These are phyloP conservation scores for Bellardia bayeri DNA, from an alignment of 2,888 invertebrate genomes.

Conservation along the genomic window DNA sequence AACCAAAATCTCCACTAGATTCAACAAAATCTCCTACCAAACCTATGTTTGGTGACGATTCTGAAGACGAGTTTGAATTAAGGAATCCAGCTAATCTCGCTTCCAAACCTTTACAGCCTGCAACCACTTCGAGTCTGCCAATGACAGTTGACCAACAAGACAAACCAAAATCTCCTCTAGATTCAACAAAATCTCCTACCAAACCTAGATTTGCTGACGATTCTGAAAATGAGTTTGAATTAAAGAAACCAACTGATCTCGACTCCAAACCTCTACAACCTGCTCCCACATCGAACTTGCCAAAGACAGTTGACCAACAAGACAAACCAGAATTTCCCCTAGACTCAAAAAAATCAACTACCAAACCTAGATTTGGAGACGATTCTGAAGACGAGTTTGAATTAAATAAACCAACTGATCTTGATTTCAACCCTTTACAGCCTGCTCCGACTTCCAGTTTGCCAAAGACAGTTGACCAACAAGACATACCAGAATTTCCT, in stretches of 20 bases:
- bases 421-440: background rate
- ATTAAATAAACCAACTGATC: background rate
- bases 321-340: background rate
- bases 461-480: background rate
- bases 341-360: conserved; percentile 35
- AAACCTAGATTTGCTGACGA: background rate
- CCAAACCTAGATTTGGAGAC: conserved; percentile 4
- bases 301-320: too few relatives aligned
- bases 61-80: background rate
- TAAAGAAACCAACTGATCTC: background rate
- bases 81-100: background rate
- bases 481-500: conserved; percentile 19
- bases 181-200: background rate
- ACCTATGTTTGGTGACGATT: background rate
- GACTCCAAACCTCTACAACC: conserved; percentile 1
- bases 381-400: background rate
- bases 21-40: background rate
- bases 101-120: background rate
- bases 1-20: conserved; percentile 14
- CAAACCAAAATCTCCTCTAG: too few relatives aligned
- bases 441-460: background rate
- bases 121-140: background rate
- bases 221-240: background rate
- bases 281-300: too few relatives aligned
- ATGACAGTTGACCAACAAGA: background rate